phyloP scores from a whole-genome alignment of 2,888 invertebrate species.

The Pollenia labialis region DNA sequence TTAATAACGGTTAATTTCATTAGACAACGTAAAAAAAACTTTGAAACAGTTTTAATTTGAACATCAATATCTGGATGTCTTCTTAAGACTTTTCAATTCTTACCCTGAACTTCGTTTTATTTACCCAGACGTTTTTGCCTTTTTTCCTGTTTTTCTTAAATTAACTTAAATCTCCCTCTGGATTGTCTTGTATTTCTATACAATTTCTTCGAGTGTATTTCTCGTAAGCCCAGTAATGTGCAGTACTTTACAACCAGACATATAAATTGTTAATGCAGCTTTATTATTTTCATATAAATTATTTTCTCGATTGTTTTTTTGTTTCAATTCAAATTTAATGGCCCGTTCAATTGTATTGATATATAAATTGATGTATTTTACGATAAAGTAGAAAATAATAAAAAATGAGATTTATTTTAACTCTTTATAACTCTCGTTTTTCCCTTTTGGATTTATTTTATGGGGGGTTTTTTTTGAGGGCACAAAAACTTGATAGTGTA shows the following conservation, averaged over 20 bases:
- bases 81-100: background rate
- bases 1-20: too few species aligned
- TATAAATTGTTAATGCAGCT: slow-evolving; percentile 72
- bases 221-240: slow-evolving; percentile 17
- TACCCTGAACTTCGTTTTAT: background rate
- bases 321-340: slow-evolving; percentile 63
- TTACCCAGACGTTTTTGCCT: background rate
- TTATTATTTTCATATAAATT: slow-evolving; percentile 70
- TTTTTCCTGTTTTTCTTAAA: background rate
- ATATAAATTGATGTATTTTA: slow-evolving; percentile 50
- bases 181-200: slow-evolving; percentile 16
- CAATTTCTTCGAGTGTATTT: slow-evolving; percentile 56
- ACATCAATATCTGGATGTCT: background rate
- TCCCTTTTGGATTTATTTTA: background rate
- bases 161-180: background rate
- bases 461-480: slow-evolving; percentile 3
- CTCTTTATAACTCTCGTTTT: slow-evolving; percentile 46
- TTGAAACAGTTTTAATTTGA: too few species aligned
- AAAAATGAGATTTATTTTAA: slow-evolving; percentile 56
- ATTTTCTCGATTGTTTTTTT: slow-evolving; percentile 71
- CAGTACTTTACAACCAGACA: slow-evolving; percentile 44
- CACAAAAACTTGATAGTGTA: too few species aligned
- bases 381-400: slow-evolving; percentile 53
- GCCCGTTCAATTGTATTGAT: slow-evolving; percentile 65
- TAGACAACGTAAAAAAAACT: too few species aligned